phyloP scores from a whole-genome alignment of 1,140 invertebrate genomes.

The Lethocerus indicus region DNA sequence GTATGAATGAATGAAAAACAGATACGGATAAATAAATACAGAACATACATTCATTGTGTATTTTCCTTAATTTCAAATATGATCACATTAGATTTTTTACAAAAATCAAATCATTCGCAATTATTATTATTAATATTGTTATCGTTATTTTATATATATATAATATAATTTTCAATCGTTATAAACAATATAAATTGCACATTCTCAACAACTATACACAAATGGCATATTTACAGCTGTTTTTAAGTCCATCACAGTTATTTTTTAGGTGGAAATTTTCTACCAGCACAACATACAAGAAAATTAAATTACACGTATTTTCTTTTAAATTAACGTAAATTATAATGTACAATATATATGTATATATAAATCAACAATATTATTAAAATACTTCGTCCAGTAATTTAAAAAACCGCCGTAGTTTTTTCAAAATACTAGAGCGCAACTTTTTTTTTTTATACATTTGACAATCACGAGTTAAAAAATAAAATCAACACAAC shows the following conservation, averaged over 20 bases:
- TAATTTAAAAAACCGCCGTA: no score
- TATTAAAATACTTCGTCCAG: no score
- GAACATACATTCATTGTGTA: no score
- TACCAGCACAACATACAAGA: not conserved
- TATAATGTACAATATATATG: no score
- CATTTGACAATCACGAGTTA: no score
- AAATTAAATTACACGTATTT: constrained; percentile 1
- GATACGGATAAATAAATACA: no score
- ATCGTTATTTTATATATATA: constrained; percentile 5
- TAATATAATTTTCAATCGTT: constrained; percentile 6
- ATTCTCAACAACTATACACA: constrained; percentile 14
- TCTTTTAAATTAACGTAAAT: no score
- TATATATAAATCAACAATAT: no score
- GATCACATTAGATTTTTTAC: constrained; percentile 6
- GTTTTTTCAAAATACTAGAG: no score
- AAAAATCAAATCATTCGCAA: not conserved
- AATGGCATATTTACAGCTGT: constrained; percentile 14
- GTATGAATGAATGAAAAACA: no score
- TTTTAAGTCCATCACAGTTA: constrained; percentile 14
- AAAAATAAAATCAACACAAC: no score
- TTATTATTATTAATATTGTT: not conserved
- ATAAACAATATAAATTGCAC: constrained; percentile 15
- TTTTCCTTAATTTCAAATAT: not conserved
- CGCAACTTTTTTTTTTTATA: no score
- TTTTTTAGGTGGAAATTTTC: constrained; percentile 10